A percentile compares a stretch with the other conserved stretches of the same genome.
These are phyloP conservation scores for Lepus europaeus DNA, from an alignment of 2,113 vertebrate genomes.

Conservation along the genomic window DNA sequence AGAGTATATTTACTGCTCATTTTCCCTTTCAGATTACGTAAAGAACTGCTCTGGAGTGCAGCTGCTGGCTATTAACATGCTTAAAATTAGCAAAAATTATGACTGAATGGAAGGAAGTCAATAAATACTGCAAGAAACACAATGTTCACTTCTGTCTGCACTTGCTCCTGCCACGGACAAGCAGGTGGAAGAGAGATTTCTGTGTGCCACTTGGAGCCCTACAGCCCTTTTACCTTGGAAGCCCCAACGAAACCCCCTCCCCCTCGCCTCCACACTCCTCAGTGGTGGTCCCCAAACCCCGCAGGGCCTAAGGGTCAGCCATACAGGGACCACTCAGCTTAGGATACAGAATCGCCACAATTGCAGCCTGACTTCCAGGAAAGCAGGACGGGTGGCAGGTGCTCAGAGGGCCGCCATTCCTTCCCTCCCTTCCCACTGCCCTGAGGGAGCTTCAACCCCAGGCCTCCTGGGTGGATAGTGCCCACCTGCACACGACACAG, in stretches of 20 bases:
- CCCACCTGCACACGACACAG: too few species aligned
- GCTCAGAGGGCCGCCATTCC: rapidly evolving
- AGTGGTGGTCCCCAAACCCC: not conserved
- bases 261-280: not conserved
- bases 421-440: not conserved
- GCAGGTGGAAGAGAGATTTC: constrained; percentile 47
- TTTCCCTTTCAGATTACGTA: constrained; percentile 66
- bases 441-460: not conserved
- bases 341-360: not conserved
- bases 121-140: constrained; percentile 70
- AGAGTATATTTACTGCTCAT: constrained; percentile 57
- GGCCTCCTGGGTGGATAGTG: not conserved
- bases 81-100: constrained; percentile 73
- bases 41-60: constrained; percentile 67
- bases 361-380: not conserved
- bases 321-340: not conserved
- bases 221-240: constrained; percentile 44
- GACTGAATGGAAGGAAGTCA: constrained; percentile 76
- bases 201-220: constrained; percentile 54
- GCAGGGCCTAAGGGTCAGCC: not conserved
- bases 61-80: constrained; percentile 74
- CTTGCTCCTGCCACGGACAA: constrained; percentile 48
- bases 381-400: not conserved
- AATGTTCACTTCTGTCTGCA: constrained; percentile 72
- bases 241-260: not conserved